These are phyloP conservation scores for Onychomys torridus DNA, from an alignment of 2,797 vertebrate genomes.

Conservation along the genomic window DNA sequence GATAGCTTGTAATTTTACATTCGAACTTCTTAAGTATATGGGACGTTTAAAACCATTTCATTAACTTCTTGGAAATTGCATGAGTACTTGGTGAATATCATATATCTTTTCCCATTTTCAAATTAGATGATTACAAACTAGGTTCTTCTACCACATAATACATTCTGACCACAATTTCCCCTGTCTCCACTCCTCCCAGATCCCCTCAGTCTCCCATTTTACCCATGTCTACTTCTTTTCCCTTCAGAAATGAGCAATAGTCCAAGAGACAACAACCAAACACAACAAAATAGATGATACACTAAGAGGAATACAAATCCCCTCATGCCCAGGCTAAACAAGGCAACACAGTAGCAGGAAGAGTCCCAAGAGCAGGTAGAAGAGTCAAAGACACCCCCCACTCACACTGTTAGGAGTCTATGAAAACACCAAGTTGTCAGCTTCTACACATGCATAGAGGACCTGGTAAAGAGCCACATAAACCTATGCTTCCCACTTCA, in stretches of 20 bases:
- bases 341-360: background rate
- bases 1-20: background rate
- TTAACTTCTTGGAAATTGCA: background rate
- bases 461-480: background rate
- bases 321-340: no score
- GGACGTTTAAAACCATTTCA: background rate
- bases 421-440: background rate
- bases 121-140: background rate
- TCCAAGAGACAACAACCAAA: no score
- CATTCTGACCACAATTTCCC: background rate
- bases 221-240: background rate
- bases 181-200: background rate
- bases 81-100: background rate
- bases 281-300: no score
- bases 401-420: background rate
- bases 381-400: background rate
- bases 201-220: background rate
- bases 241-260: no score
- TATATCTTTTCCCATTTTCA: background rate
- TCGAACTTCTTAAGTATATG: background rate
- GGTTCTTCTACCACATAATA: background rate
- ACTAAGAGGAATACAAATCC: no score
- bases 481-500: background rate
- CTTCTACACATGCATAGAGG: background rate
- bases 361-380: background rate